phyloP scores from a whole-genome alignment of 2,888 invertebrate species.

The Nemapogon koenigi region DNA sequence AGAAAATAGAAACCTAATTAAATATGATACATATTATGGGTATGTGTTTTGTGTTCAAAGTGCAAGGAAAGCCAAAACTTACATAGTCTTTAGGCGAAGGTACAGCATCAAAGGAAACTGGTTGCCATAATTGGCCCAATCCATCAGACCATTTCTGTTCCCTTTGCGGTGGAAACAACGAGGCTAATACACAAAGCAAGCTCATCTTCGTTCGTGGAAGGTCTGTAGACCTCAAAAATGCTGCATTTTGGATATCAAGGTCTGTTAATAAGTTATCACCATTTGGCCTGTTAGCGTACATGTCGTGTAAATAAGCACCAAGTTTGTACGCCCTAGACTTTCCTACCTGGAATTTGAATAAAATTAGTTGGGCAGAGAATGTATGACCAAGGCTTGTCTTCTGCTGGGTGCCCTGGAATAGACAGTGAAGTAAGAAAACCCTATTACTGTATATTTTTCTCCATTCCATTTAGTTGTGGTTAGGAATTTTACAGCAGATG shows the following conservation, averaged over 20 bases:
- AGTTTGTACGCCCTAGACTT: constrained; percentile 40
- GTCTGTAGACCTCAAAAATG: constrained; percentile 41
- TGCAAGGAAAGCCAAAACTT: constrained; percentile 21
- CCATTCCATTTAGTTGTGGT: too few relatives aligned
- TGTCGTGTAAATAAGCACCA: constrained; percentile 37
- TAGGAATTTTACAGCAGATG: too few relatives aligned
- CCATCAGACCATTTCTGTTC: constrained; percentile 51
- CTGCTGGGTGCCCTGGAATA: too few relatives aligned
- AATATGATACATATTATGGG: too few relatives aligned
- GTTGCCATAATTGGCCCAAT: constrained; percentile 49
- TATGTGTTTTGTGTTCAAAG: too few relatives aligned
- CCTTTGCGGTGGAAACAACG: constrained; percentile 38
- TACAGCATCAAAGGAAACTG: constrained; percentile 41
- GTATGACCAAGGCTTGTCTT: too few relatives aligned
- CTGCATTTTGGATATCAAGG: constrained; percentile 36
- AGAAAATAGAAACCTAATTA: too few relatives aligned
- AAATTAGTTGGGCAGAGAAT: too few relatives aligned
- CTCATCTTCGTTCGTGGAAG: constrained; percentile 56
- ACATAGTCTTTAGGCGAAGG: constrained; percentile 46
- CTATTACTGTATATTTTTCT: too few relatives aligned
- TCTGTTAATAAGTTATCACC: constrained; percentile 33
- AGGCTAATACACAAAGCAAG: constrained; percentile 41
- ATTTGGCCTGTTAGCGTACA: constrained; percentile 28
- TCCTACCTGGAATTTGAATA: constrained; percentile 33
- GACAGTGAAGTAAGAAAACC: too few relatives aligned